Evolutionary conservation across 2,797 vertebrate genomes (phyloP).

Genomic region (Amblyraja radiata): DNA sequence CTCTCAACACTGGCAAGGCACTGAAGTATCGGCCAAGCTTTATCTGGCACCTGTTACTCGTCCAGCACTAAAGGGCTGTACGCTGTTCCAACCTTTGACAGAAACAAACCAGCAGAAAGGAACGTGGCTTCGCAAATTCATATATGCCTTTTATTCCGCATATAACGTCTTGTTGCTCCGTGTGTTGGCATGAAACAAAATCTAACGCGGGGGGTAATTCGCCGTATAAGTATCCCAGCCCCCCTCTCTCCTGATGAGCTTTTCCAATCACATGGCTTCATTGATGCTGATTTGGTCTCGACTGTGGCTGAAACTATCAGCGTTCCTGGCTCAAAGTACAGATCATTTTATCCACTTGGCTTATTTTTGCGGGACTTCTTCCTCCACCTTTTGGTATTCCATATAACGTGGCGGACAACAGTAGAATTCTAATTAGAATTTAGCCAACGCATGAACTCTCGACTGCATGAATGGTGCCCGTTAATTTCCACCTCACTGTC

Average conservation of each 20-base stretch:
- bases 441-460: background rate
- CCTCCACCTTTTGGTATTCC: background rate
- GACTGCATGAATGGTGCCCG: background rate
- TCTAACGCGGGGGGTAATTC: no score
- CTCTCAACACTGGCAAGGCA: background rate
- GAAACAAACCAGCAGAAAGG: background rate
- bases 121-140: background rate
- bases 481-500: background rate
- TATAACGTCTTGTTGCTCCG: background rate
- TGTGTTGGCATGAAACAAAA: background rate
- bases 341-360: background rate
- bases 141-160: accelerated
- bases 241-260: background rate
- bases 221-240: no score
- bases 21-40: constrained; percentile 33
- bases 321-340: background rate
- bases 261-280: constrained; percentile 32
- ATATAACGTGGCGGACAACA: background rate
- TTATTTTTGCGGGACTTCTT: background rate
- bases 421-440: background rate
- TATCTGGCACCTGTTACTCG: constrained; percentile 36
- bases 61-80: background rate
- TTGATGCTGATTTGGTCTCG: background rate
- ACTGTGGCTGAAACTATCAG: background rate
- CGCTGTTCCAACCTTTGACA: no score